These are phyloP conservation scores for Rhagium mordax DNA, from an alignment of 2,888 invertebrate genomes.

Conservation along the genomic window DNA sequence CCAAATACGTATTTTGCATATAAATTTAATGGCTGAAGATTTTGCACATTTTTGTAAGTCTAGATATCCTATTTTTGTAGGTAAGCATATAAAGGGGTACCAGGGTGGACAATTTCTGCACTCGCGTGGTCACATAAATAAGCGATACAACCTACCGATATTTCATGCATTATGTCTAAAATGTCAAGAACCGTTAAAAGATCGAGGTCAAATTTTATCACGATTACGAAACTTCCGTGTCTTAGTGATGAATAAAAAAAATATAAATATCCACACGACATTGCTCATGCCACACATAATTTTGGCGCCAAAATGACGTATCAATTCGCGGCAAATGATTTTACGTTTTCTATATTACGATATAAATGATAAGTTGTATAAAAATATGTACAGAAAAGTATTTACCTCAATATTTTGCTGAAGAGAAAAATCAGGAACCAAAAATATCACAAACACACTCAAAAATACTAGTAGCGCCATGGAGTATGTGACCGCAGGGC, in stretches of 20 bases:
- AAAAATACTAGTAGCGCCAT: slow-evolving; percentile 58
- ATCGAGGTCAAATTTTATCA: background rate
- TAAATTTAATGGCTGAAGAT: too few species aligned
- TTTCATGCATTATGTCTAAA: background rate
- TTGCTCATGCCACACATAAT: background rate
- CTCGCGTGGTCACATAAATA: too few species aligned
- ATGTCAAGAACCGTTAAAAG: background rate
- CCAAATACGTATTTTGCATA: too few species aligned
- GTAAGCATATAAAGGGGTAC: too few species aligned
- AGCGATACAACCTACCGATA: too few species aligned
- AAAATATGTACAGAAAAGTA: slow-evolving; percentile 23
- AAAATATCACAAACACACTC: slow-evolving; percentile 44
- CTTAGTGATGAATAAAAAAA: background rate
- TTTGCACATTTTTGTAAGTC: too few species aligned
- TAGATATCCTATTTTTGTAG: too few species aligned
- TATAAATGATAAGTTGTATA: background rate
- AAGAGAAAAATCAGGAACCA: slow-evolving; percentile 26
- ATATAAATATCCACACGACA: background rate
- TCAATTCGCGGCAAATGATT: background rate
- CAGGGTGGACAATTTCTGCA: too few species aligned
- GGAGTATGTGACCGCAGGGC: slow-evolving; percentile 60
- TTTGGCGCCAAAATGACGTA: background rate
- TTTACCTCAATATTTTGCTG: slow-evolving; percentile 40
- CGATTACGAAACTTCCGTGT: background rate
- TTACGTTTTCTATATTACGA: background rate